Percentiles rank a stretch among this genome's conserved stretches.
phyloP scores from a whole-genome alignment of 2,797 vertebrate genomes.

The Notamacropus eugenii region DNA sequence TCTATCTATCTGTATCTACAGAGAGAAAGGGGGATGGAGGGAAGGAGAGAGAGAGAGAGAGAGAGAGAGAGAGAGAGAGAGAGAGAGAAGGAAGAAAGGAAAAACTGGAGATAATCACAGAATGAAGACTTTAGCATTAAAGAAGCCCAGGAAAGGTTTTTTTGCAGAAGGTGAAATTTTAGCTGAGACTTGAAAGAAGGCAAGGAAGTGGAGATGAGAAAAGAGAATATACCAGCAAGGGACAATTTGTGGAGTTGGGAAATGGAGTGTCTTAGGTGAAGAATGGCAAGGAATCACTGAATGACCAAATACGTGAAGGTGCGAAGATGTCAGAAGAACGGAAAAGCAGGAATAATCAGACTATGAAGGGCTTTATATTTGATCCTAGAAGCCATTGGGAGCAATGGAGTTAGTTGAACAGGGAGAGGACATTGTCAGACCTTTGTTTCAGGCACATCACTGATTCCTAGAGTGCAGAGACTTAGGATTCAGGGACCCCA shows the following conservation, averaged over 20 bases:
- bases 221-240: not conserved
- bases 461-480: not conserved
- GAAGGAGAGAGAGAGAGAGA: too few species aligned
- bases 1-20: too few species aligned
- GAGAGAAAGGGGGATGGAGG: too few species aligned
- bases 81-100: too few species aligned
- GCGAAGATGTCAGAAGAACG: not conserved
- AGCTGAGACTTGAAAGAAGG: not conserved
- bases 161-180: not conserved
- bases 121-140: not conserved
- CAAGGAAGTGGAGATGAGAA: not conserved
- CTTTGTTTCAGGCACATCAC: not conserved
- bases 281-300: not conserved
- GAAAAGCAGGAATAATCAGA: not conserved
- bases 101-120: not conserved
- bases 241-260: not conserved
- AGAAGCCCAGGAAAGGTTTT: not conserved
- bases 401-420: not conserved
- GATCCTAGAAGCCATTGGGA: not conserved
- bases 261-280: not conserved
- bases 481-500: not conserved
- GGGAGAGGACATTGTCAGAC: not conserved
- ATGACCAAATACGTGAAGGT: not conserved
- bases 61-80: too few species aligned
- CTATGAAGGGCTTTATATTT: not conserved